phyloP scores from a whole-genome alignment of 2,797 vertebrate species.

The Falco cherrug region DNA sequence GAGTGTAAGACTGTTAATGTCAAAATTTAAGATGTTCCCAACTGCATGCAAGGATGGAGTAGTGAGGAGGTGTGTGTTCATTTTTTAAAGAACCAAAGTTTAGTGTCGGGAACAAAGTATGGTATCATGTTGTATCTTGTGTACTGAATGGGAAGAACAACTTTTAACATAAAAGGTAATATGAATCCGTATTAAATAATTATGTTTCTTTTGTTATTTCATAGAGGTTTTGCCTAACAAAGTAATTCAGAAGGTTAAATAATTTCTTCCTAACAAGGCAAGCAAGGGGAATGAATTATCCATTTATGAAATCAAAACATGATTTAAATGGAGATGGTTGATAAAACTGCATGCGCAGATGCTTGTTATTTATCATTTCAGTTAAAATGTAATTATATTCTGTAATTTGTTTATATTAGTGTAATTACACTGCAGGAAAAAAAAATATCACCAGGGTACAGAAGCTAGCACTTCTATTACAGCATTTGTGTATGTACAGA shows the following conservation, averaged over 20 bases:
- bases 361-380: constrained; percentile 59
- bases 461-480: constrained; percentile 18
- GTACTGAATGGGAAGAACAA: background rate
- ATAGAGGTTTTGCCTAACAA: background rate
- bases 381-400: constrained; percentile 62
- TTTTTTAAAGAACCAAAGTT: background rate
- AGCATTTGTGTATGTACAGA: background rate
- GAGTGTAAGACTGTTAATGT: background rate
- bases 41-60: background rate
- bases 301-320: constrained; percentile 50
- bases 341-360: constrained; percentile 44
- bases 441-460: background rate
- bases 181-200: background rate
- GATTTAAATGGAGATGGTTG: constrained; percentile 49
- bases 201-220: constrained; percentile 23
- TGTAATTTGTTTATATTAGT: constrained; percentile 58
- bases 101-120: background rate
- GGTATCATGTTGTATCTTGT: background rate
- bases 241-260: constrained; percentile 21
- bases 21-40: background rate
- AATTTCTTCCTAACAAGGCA: constrained; percentile 9
- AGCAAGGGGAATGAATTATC: constrained; percentile 42
- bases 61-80: background rate
- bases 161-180: background rate
- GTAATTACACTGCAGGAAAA: constrained; percentile 35